phyloP scores from a whole-genome alignment of 2,888 invertebrate species.

The Sarcophaga subvicina region DNA sequence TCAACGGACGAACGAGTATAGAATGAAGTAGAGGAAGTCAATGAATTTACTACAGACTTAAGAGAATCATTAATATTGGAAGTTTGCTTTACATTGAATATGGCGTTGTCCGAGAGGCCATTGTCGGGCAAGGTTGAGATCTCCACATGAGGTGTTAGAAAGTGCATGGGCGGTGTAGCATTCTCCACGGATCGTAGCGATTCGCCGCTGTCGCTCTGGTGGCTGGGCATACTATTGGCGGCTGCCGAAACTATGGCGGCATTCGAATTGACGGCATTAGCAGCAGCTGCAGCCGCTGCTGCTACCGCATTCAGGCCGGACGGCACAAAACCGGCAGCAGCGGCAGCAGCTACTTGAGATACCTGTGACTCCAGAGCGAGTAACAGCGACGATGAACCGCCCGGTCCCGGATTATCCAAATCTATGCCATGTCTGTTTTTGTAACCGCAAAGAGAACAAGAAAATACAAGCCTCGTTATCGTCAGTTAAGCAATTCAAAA shows the following conservation, averaged over 20 bases:
- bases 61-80: conserved; percentile 71
- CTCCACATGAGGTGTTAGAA: conserved; percentile 94
- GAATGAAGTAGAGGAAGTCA: conserved; percentile 70
- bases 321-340: conserved; percentile 80
- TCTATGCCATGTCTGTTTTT: conserved; percentile 90
- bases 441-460: conserved; percentile 15
- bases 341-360: conserved; percentile 83
- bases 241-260: conserved; percentile 83
- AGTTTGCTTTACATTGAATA: conserved; percentile 79
- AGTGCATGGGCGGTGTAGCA: conserved; percentile 95
- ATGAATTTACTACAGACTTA: conserved; percentile 70
- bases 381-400: conserved; percentile 88
- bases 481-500: background rate
- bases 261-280: conserved; percentile 71
- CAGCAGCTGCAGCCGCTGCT: conserved; percentile 74
- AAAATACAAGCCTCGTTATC: background rate
- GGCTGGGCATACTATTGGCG: conserved; percentile 83
- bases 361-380: conserved; percentile 87
- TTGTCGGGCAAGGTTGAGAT: conserved; percentile 94
- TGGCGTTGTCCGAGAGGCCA: conserved; percentile 84
- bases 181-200: conserved; percentile 93
- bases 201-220: conserved; percentile 92
- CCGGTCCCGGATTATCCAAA: conserved; percentile 93
- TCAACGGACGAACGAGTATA: conserved; percentile 72
- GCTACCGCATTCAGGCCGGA: conserved; percentile 80